These are phyloP conservation scores for Oxyura jamaicensis DNA, from an alignment of 2,113 vertebrate genomes.

Conservation along the genomic window DNA sequence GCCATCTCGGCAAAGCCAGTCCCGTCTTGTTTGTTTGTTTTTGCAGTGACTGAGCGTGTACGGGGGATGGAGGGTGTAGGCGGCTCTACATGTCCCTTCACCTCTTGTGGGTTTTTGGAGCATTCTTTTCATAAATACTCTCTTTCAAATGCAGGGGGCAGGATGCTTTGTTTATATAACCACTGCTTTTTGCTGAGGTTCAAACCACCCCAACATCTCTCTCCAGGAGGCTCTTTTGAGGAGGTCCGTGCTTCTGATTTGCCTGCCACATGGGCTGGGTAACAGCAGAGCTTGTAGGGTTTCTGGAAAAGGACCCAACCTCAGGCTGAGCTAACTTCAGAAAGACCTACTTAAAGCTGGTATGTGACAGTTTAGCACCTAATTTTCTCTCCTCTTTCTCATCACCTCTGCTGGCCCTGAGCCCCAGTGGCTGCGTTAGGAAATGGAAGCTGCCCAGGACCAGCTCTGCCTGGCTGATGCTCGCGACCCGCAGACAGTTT, in stretches of 20 bases:
- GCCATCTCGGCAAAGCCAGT: conserved; percentile 17
- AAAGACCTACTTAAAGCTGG: background rate
- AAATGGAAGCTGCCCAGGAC: background rate
- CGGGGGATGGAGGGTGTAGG: conserved; percentile 33
- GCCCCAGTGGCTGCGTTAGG: background rate
- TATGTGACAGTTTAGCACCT: background rate
- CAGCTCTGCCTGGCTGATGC: background rate
- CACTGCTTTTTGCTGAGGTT: background rate
- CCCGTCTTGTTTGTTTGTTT: conserved; percentile 52
- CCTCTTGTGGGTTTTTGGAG: conserved; percentile 5
- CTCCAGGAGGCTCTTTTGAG: background rate
- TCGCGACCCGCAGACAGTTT: background rate
- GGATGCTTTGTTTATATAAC: background rate
- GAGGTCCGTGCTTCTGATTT: background rate
- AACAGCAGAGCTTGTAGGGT: background rate
- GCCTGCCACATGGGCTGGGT: background rate
- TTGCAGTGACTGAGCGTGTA: conserved; percentile 26
- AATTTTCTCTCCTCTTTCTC: background rate
- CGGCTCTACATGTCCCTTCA: conserved; percentile 42
- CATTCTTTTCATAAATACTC: conserved; percentile 10
- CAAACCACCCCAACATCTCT: background rate
- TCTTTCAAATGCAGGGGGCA: background rate
- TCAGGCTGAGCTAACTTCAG: background rate
- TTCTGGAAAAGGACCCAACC: background rate
- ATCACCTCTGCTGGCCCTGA: background rate